Percentiles rank a stretch among this genome's conserved stretches.
These are phyloP conservation scores for Caenorhabditis latens DNA, from an alignment of 1,140 invertebrate species.

Conservation along the genomic window DNA sequence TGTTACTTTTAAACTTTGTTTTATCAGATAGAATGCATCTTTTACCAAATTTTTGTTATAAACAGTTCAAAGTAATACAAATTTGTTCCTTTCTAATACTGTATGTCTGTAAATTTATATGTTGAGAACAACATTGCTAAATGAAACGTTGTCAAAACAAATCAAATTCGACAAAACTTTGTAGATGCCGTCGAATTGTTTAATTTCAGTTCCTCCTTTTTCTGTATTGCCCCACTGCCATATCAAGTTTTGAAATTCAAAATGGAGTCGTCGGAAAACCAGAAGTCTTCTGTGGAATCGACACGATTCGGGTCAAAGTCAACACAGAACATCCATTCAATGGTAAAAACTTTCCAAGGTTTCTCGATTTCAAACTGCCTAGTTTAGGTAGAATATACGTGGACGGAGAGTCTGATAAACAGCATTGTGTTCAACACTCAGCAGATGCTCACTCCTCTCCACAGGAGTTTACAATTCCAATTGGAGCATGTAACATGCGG, in stretches of 20 bases:
- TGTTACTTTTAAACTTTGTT: background rate
- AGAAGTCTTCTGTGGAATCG: slow-evolving; percentile 65
- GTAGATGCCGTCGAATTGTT: no score
- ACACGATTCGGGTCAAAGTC: slow-evolving; percentile 63
- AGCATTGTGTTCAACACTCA: slow-evolving; percentile 71
- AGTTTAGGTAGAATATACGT: slow-evolving; percentile 71
- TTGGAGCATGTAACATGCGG: slow-evolving; percentile 77
- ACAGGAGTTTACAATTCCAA: slow-evolving; percentile 70
- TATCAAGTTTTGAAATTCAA: slow-evolving; percentile 52
- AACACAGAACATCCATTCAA: slow-evolving; percentile 72
- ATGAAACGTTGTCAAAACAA: background rate
- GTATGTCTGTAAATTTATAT: no score
- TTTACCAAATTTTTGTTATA: no score
- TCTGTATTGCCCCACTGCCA: background rate
- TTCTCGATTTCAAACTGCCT: background rate
- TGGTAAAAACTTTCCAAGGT: background rate
- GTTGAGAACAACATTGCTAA: background rate
- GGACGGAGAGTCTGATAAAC: slow-evolving; percentile 73
- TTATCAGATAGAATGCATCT: no score
- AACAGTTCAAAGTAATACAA: no score
- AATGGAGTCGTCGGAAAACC: slow-evolving; percentile 67
- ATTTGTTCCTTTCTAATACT: no score
- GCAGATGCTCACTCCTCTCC: slow-evolving; percentile 38
- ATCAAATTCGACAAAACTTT: no score
- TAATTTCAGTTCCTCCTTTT: slow-evolving; percentile 3